Base-by-base conservation (phyloP, 2,888 invertebrate species). In the Panopea generosa region DNA sequence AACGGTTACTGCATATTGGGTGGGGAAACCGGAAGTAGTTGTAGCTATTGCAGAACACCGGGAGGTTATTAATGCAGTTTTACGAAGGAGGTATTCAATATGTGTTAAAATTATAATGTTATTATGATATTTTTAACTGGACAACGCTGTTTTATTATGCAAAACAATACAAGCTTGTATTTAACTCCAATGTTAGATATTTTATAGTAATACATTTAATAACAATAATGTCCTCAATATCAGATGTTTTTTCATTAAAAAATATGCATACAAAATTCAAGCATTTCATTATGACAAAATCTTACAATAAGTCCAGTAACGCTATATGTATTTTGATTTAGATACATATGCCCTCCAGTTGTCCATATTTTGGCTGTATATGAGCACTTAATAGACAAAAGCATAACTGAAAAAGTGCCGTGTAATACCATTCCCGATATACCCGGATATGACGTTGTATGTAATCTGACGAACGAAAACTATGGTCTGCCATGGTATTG, bases 401-500 rank as follows among this genome's bases (percentile, higher is more conserved):
- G 22, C 4, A 38, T 20, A 2, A 18, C 18, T 2, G 47, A 60
- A 20, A 18, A 27, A 2, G 47, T 47, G 2, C 27, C 45, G 1
- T 60, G 60, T 22, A 60, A 43, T 29, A 24, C 27, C 29, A 24
- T 27, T 18, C 60, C 60, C 1, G 45, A 60, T 18, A 29, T 60
- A 2, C 60, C 60, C 18, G 60, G 47, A 6, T 20, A 60, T 29
- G 16, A 40, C 11, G 29, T 24, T 2, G 3, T 60, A 4, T 60
- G 60, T 47, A 60, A 60, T 29, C 22, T 60, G 20, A 60, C 60
- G 9, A 18, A 24, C 1, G 47, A 26, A 22, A 60, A 60, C 60
- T 60, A 45, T 29, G 47, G 60, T 6, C 26, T 43, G 16, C 60
- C 60, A 1, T 60, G 60, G 60, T 60, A 60, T 20, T 60, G 60